Evolutionary conservation across 1,140 invertebrate genomes (phyloP), one percentile per base, ranked within the genome.

Genomic region (Schlechtendalia chinensis): DNA sequence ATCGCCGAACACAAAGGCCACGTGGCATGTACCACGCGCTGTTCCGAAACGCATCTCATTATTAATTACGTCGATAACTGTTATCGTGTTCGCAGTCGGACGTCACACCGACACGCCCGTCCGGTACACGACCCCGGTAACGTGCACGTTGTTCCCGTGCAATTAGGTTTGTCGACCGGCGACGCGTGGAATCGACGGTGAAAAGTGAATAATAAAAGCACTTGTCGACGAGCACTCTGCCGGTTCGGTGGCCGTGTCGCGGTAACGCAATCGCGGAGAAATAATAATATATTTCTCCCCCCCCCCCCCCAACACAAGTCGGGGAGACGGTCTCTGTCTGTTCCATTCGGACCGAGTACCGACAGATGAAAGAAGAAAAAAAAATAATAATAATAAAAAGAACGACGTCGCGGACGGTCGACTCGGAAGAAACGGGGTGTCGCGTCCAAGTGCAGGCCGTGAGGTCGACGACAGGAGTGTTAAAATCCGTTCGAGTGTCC

Each of bases 401-500:
- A 39, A 67, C 19, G 29, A n/a, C 17, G 32, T 32, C 19, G 63
- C 19, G 10, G 17, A 39, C 19, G 27, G 61, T 27, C 17, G 10
- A 24, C 32, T 29, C 19, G 32, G 32, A 67, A 67, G 29, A 67
- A 67, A 67, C 17, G 63, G 32, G 17, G 32, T 32, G 12, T 39
- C 17, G 32, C 11, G 32, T 39, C 27, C 12, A 39, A 39, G 63
- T 39, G 32, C 11, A 11, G 32, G 12, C 5, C n/a, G n/a, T n/a
- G 11, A 39, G n/a, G 8, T 50, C 47, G 47, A 5, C 47, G 47
- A 8, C 5, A 67, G 32, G 32, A 67, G 32, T 39, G n/a, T 69
- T 69, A 69, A 69, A 69, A 47, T 69, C 65, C 39, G 65, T 69
- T 50, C 12, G 45, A 69, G 39, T 50, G 67, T 69, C 22, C 39